A percentile compares a stretch with the other conserved stretches of the same genome.
phyloP scores from a whole-genome alignment of 2,113 vertebrate genomes.

The Neogobius melanostomus region DNA sequence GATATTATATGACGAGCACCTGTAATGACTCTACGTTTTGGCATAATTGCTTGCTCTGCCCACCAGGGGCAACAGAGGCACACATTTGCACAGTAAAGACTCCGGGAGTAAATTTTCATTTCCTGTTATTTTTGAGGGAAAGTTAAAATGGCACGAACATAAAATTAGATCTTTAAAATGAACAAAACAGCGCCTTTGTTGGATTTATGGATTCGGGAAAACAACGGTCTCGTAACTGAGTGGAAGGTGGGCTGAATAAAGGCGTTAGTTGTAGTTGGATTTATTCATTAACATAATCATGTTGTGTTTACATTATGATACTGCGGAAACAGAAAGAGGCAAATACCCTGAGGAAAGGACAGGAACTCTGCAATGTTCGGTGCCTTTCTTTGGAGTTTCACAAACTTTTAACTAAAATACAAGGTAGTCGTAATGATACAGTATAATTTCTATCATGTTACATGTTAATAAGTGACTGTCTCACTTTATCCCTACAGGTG shows the following conservation, averaged over 20 bases:
- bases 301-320: constrained; percentile 1
- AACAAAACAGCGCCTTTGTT: constrained; percentile 32
- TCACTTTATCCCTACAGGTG: constrained; percentile 50
- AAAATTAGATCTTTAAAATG: constrained; percentile 17
- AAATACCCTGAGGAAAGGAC: constrained; percentile 14
- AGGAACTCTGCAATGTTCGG: constrained; percentile 34
- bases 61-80: constrained; percentile 48
- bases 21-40: constrained; percentile 36
- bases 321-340: constrained; percentile 49
- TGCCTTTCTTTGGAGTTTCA: constrained; percentile 59
- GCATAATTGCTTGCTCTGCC: neutral
- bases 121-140: constrained; percentile 46
- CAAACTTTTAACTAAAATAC: constrained; percentile 73
- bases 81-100: neutral
- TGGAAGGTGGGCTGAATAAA: constrained; percentile 61
- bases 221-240: constrained; percentile 65
- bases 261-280: neutral
- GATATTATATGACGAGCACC: no score
- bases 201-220: constrained; percentile 69
- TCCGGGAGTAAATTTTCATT: neutral
- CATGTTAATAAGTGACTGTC: neutral
- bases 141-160: neutral
- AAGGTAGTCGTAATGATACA: constrained; percentile 57
- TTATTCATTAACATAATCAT: neutral
- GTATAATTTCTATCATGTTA: neutral